Percentiles rank a stretch among this genome's conserved stretches.
These are phyloP conservation scores for Pterostichus madidus DNA, from an alignment of 2,888 invertebrate species.

Conservation along the genomic window DNA sequence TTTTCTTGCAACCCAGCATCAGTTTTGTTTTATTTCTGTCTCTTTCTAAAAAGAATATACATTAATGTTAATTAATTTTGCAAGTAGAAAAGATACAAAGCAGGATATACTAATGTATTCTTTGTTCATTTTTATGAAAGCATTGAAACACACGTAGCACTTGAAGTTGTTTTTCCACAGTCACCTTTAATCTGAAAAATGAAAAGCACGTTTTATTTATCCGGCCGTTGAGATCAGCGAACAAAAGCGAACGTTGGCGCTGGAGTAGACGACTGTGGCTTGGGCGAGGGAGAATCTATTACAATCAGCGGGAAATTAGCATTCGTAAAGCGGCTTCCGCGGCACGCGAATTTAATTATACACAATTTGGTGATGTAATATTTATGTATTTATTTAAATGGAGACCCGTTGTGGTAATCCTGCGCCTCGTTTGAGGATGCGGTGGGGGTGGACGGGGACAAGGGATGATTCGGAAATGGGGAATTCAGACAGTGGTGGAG, in stretches of 20 bases:
- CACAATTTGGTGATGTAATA: conserved; percentile 78
- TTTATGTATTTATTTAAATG: conserved; percentile 79
- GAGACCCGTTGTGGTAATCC: conserved; percentile 76
- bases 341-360: conserved; percentile 77
- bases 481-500: conserved; percentile 4
- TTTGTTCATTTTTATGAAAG: conserved; percentile 22
- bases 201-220: conserved; percentile 59
- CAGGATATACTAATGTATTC: not conserved
- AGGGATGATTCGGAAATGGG: not conserved
- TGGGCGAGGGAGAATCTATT: conserved; percentile 72
- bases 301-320: conserved; percentile 77
- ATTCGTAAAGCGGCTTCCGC: conserved; percentile 75
- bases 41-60: too few species aligned
- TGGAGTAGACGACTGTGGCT: not conserved
- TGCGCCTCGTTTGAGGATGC: conserved; percentile 64
- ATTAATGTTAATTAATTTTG: too few species aligned
- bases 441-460: not conserved
- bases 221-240: conserved; percentile 50
- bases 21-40: too few species aligned
- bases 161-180: conserved; percentile 16
- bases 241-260: conserved; percentile 55
- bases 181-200: conserved; percentile 57
- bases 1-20: too few species aligned
- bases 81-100: too few species aligned
- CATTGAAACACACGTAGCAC: conserved; percentile 37